Base-by-base conservation (phyloP, 2,797 vertebrate genomes). In the Lepus townsendii region DNA sequence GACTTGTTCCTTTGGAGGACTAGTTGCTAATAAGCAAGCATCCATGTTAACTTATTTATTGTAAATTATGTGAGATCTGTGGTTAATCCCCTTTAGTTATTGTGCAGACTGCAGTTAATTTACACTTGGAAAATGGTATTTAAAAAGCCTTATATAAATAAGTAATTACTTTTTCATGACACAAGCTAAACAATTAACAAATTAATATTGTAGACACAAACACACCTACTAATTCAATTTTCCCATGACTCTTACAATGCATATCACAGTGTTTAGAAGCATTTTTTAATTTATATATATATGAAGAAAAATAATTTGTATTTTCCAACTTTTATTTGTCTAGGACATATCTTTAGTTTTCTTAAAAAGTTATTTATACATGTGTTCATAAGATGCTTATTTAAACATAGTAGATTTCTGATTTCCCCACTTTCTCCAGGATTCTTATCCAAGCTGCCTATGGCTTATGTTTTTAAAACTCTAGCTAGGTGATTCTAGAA, bases 51-150 rank as follows among this genome's bases (percentile, higher is more conserved):
- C 72, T 4, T 75, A 27, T 83, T 94, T 96, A 10, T 85, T 96
- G 77, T 89, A 79, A 68, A 68, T 94, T 89, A 54, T 97, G 20
- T 95, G 38, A 88, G 72, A 97, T 90, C 11, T 32, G 8, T 96
- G 38, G 17, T 88, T 96, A 94, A 87, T 96, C 96, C 79, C 13
- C 6, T 91, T 76, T 92, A 82, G 24, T 75, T 27, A 12, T 30
- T 83, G 47, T 38, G 69, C 19, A 96, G 35, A 14, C 12, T 12
- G 90, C 1, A 65, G 57, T 93, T 97, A 86, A 94, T 93, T 78
- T 96, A 62, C 63, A 95, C 35, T 87, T 91, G 42, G 16, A 78
- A 93, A 95, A 95, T 77, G 93, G 42, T 35, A 24, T 65, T 8
- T 76, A 50, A 88, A 90, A 90, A 95, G 95, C 11, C 72, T 96